A percentile compares a stretch with the other conserved stretches of the same genome.
These are phyloP conservation scores for Muscicapa adusta DNA, from an alignment of 2,113 vertebrate species.

Conservation along the genomic window DNA sequence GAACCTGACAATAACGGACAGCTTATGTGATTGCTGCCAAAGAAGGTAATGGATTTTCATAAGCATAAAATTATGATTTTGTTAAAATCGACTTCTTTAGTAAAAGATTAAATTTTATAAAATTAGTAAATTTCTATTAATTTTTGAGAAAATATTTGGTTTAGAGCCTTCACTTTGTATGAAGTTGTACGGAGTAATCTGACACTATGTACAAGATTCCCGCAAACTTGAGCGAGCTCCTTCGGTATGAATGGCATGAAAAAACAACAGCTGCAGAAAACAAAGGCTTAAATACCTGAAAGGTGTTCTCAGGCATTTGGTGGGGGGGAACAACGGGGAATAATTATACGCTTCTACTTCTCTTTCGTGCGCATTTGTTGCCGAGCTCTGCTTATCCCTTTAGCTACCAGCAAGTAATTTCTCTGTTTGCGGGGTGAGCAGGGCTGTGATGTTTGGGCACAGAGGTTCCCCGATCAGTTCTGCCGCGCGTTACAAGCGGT, in stretches of 20 bases:
- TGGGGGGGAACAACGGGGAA: too few species aligned
- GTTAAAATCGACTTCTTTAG: not conserved
- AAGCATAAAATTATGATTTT: not conserved
- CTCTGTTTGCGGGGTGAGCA: not conserved
- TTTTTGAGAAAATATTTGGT: not conserved
- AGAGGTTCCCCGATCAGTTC: accelerated
- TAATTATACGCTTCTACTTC: accelerated
- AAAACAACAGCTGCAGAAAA: not conserved
- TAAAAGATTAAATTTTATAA: not conserved
- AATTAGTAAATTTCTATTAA: accelerated
- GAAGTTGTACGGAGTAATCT: not conserved
- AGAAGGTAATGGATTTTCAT: not conserved
- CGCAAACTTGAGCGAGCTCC: not conserved
- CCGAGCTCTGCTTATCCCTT: not conserved
- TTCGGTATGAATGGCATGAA: not conserved
- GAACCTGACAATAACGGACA: not conserved
- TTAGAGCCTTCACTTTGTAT: not conserved
- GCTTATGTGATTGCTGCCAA: accelerated
- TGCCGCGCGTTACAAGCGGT: not conserved
- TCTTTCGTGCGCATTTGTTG: not conserved
- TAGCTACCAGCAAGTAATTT: not conserved
- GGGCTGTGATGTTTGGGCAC: not conserved
- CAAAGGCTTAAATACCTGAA: not conserved
- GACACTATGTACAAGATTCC: not conserved
- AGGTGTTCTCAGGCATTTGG: not conserved